These are phyloP conservation scores for Drosophila orena DNA, from an alignment of 1,140 invertebrate genomes.

Conservation along the genomic window DNA sequence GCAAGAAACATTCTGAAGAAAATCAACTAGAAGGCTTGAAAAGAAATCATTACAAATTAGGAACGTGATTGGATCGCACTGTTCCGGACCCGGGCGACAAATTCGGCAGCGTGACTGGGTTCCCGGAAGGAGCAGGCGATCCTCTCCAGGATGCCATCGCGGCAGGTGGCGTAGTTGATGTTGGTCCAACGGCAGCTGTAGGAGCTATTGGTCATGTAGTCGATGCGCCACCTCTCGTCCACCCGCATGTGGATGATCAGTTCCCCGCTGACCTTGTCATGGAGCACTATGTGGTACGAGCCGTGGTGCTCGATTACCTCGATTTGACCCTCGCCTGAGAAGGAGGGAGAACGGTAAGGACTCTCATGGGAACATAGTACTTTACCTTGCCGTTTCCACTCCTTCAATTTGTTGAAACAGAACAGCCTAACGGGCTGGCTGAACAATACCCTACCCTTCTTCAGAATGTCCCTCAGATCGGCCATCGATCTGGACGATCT, in stretches of 20 bases:
- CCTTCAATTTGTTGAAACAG: constrained; percentile 12
- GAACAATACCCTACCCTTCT: constrained; percentile 18
- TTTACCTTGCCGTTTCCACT: constrained; percentile 35
- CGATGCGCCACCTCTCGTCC: constrained; percentile 25
- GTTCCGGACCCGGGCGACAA: constrained; percentile 20
- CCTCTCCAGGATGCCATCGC: constrained; percentile 28
- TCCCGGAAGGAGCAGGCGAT: constrained; percentile 42
- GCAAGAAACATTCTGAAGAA: not conserved
- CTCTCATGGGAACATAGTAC: no score
- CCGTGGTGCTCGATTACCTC: constrained; percentile 26
- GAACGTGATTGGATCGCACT: constrained; percentile 2
- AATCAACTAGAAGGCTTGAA: constrained; percentile 4
- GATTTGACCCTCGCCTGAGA: constrained; percentile 34
- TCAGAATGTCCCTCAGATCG: constrained; percentile 10
- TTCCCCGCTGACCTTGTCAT: constrained; percentile 17
- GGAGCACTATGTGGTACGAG: constrained; percentile 32
- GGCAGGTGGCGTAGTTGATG: constrained; percentile 39
- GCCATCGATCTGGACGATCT: not conserved
- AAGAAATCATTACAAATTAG: not conserved
- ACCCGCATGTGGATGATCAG: constrained; percentile 39
- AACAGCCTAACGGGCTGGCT: constrained; percentile 20
- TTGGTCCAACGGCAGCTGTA: constrained; percentile 40
- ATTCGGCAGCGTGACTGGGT: constrained; percentile 28
- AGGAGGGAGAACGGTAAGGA: not conserved
- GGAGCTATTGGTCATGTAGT: constrained; percentile 22